Evolutionary conservation across 1,140 invertebrate genomes (phyloP), one percentile per base, ranked within the genome.

Genomic region (Nasonia vitripennis): DNA sequence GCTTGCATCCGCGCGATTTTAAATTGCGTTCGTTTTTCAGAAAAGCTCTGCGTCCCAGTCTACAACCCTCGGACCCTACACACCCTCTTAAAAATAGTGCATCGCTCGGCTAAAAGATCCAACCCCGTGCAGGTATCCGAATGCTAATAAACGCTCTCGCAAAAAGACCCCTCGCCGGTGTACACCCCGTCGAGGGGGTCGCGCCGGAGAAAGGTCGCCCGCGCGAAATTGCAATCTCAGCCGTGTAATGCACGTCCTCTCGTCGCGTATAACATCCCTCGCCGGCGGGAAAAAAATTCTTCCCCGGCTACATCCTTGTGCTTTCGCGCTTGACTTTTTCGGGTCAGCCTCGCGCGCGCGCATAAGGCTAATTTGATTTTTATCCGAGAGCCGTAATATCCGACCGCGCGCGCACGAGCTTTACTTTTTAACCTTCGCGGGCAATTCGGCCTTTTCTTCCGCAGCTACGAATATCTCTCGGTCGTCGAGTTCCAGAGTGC

Each of bases 291-390:
- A 78, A 78, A 37, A 17, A 27, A 55, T n/a, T 10, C 9, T 62
- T n/a, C 37, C 23, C 9, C n/a, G 62, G n/a, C 86, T 84, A 84
- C 84, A 89, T 86, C 87, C 68, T 83, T 85, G 77, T 85, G 31
- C 83, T 78, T 85, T 75, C 62, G 23, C 75, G 77, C 80, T 85
- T 84, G 86, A 86, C 88, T 89, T 84, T 89, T 89, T 90, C 85
- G 88, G 88, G 83, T 89, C 88, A 87, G 87, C 84, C 74, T 80
- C 86, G 85, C 84, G 27, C 27, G 81, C 84, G 90, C 87, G 80
- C 83, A 90, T 85, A 86, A 87, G 89, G 89, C 91, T 92, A 92
- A 92, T 92, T 92, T 92, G 90, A 92, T 91, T 92, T 91, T 91
- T 92, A 92, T 93, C 91, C 89, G 5, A 37, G 0, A 37, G 79